phyloP scores from a whole-genome alignment of 2,113 vertebrate species.

The Megaceryle maxima region DNA sequence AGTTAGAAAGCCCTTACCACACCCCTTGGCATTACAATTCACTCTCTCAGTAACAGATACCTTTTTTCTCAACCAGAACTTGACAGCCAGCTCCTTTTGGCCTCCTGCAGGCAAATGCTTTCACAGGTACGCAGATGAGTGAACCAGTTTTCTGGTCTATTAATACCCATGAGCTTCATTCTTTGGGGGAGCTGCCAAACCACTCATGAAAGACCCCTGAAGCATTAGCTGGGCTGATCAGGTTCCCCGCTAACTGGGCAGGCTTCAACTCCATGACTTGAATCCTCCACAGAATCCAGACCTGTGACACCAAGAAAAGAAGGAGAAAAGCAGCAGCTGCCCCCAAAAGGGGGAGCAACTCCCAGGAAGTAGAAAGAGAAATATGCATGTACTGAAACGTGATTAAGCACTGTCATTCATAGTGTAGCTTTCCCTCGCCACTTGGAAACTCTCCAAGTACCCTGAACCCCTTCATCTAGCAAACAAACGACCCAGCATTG shows the following conservation, averaged over 20 bases:
- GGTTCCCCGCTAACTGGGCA: neutral
- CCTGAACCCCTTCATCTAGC: neutral
- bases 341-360: neutral
- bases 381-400: neutral
- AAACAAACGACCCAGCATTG: rapidly evolving
- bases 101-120: neutral
- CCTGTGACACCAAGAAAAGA: neutral
- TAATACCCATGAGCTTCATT: neutral
- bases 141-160: constrained; percentile 6
- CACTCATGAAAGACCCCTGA: neutral
- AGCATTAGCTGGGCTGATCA: constrained; percentile 22
- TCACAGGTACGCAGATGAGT: neutral
- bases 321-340: neutral
- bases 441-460: neutral
- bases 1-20: neutral
- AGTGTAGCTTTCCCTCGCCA: neutral
- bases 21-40: rapidly evolving
- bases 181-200: neutral
- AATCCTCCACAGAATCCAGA: neutral
- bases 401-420: rapidly evolving
- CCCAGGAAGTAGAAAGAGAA: neutral
- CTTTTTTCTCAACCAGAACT: neutral
- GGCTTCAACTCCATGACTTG: neutral
- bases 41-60: neutral
- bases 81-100: neutral